Evolutionary conservation across 2,113 vertebrate species (phyloP).

Genomic region (Lepisosteus oculatus): DNA sequence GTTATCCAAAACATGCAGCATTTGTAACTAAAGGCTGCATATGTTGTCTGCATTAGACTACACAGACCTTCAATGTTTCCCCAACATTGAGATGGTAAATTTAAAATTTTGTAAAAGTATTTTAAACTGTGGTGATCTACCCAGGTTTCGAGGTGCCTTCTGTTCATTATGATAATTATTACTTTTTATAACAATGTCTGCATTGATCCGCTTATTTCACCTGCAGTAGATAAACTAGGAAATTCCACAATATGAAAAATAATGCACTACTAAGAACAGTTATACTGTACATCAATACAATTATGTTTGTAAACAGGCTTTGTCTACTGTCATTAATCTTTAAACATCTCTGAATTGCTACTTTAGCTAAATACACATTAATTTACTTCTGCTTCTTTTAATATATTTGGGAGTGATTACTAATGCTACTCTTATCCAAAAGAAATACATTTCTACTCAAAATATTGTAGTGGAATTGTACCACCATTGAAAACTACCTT

Average conservation of each 20-base stretch:
- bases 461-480: neutral
- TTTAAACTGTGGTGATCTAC: neutral
- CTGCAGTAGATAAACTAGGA: neutral
- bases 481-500: neutral
- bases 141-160: neutral
- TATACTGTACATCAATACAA: too few relatives aligned
- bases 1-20: too few relatives aligned
- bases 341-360: too few relatives aligned
- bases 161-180: slow-evolving; percentile 1
- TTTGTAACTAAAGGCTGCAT: neutral
- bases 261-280: too few relatives aligned
- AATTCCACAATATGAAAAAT: neutral
- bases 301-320: too few relatives aligned
- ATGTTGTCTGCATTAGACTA: neutral
- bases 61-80: neutral
- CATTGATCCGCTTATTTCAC: slow-evolving; percentile 18
- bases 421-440: too few relatives aligned
- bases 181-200: neutral
- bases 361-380: too few relatives aligned
- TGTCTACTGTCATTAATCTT: too few relatives aligned
- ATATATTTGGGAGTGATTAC: too few relatives aligned
- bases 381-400: too few relatives aligned
- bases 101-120: neutral
- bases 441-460: too few relatives aligned
- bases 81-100: neutral